These are phyloP conservation scores for Rhyacophila evoluta DNA, from an alignment of 2,888 invertebrate genomes.

Conservation along the genomic window DNA sequence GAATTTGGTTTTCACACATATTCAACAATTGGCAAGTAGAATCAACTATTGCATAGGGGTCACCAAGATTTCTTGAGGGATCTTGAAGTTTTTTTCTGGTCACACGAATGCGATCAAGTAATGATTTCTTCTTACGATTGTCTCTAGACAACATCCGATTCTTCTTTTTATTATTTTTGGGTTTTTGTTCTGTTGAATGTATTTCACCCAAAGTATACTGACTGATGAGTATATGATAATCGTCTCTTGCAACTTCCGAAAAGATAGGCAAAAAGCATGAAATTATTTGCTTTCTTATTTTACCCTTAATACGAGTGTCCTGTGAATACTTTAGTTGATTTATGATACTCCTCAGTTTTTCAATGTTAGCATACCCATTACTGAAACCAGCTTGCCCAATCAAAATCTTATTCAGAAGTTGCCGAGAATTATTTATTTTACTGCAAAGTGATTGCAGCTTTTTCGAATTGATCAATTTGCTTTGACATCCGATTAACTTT, in stretches of 20 bases:
- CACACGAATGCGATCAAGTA: not conserved
- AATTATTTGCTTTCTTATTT: constrained; percentile 67
- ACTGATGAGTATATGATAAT: constrained; percentile 59
- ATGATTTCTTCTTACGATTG: not conserved
- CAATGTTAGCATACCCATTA: constrained; percentile 66
- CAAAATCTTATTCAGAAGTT: constrained; percentile 70
- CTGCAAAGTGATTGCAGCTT: constrained; percentile 56
- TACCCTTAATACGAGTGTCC: constrained; percentile 60
- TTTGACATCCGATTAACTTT: constrained; percentile 35
- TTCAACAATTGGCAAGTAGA: not conserved
- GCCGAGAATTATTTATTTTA: constrained; percentile 65
- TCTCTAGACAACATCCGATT: not conserved
- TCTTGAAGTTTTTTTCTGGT: constrained; percentile 27
- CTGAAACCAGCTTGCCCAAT: constrained; percentile 72
- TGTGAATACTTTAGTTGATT: constrained; percentile 60
- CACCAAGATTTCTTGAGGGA: not conserved
- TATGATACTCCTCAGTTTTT: constrained; percentile 62
- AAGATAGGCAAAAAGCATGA: constrained; percentile 69
- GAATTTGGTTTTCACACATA: not conserved
- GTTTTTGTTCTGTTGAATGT: not conserved
- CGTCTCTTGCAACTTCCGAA: constrained; percentile 62
- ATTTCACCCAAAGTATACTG: not conserved
- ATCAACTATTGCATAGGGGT: not conserved
- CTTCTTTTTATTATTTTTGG: not conserved
- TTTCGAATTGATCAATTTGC: not conserved